Conservation (phyloP, 2,888 invertebrate genomes). For the Proisotoma minuta region DNA sequence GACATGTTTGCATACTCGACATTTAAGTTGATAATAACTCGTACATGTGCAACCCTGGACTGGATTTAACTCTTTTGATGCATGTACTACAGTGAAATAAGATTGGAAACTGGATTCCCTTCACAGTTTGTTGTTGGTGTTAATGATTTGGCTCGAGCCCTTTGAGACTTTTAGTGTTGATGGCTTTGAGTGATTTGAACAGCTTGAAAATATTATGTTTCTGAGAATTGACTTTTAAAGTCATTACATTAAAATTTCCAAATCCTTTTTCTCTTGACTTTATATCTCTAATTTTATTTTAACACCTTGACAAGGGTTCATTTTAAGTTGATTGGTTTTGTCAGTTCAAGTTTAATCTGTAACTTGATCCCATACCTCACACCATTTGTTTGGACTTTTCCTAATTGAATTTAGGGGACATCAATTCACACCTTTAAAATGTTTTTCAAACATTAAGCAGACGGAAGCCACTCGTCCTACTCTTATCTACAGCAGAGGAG, state of each 20-base stretch:
- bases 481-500: too few species aligned
- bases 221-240: background rate
- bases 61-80: too few species aligned
- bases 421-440: conserved; percentile 1
- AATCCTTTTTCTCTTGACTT: background rate
- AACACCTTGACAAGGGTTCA: background rate
- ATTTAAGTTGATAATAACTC: too few species aligned
- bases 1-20: too few species aligned
- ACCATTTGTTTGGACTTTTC: background rate
- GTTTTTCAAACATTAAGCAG: too few species aligned
- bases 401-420: background rate
- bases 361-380: conserved; percentile 4
- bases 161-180: too few species aligned
- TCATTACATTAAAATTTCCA: background rate
- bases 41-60: too few species aligned
- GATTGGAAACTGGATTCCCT: too few species aligned
- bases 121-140: too few species aligned
- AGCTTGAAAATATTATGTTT: conserved; percentile 1
- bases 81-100: too few species aligned
- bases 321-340: background rate
- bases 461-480: too few species aligned
- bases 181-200: background rate
- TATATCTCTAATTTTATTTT: background rate
- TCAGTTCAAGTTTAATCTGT: background rate
- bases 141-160: too few species aligned